A percentile compares a stretch with the other conserved stretches of the same genome.
Evolutionary conservation across 2,888 invertebrate species (phyloP).

Genomic region (Erpobdella octoculata): DNA sequence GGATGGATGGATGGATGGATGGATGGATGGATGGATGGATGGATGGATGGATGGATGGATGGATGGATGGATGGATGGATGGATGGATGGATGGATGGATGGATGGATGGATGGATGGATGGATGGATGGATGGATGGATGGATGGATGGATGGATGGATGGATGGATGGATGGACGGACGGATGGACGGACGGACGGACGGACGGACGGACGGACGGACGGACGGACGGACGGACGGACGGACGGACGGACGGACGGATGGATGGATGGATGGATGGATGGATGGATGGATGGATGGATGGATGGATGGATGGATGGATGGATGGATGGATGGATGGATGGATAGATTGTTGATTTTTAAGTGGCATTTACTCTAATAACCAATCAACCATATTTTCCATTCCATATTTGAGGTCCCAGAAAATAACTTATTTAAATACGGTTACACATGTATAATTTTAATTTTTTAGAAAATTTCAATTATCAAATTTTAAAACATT

Average conservation of each 20-base stretch:
- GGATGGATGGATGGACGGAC: background rate
- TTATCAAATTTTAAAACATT: no score
- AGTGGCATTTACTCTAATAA: no score
- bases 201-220: background rate
- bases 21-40: background rate
- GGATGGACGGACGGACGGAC: background rate
- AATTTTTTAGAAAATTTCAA: no score
- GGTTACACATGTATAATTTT: no score
- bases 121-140: background rate
- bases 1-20: background rate
- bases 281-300: no score
- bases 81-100: background rate
- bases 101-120: background rate
- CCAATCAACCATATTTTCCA: no score
- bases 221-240: background rate
- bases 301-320: no score
- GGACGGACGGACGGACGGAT: background rate
- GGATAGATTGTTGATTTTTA: no score
- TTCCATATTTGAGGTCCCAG: no score
- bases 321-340: no score
- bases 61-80: background rate
- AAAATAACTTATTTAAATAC: no score
- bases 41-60: background rate
- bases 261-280: no score
- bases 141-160: background rate